Base-by-base conservation (phyloP, 35 echinoderm and acorn worm genomes). In the Eucidaris tribuloides region DNA sequence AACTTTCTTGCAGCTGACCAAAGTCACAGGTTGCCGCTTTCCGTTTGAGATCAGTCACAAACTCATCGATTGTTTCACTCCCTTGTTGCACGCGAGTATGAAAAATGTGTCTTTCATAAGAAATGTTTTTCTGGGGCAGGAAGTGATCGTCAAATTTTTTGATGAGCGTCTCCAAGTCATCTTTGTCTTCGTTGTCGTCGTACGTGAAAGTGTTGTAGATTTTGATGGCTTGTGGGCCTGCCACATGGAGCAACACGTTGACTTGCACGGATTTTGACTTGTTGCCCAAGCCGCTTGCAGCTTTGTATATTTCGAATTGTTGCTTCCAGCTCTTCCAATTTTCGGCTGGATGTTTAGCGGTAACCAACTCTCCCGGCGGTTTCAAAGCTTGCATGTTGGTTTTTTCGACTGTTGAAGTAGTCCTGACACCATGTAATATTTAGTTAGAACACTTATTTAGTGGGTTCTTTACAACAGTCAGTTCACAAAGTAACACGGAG, bases 21-120 rank as follows among this genome's bases (percentile, higher is more conserved):
- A 78, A 85, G 25, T 85, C 65, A 27, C 83, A 85, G 9, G 65
- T 77, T 35, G 45, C 43, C 7, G 83, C 83, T 46, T 85, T 85
- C 33, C 15, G 14, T 28, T 78, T 78, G 9, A 78, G 39, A 43
- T 78, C 72, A 15, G 72, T 78, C 31, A 78, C 14, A 28, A 78
- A 78, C 9, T 43, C 30, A 43, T 78, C 72, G 15, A 78, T 7
- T 43, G 72, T 78, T 78, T 78, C 72, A 11, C 42, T 34, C 6
- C 15, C 28, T 44, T 15, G 14, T 78, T 78, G 72, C 14, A 78
- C 39, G 9, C 30, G 41, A 15, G 31, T 78, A 45, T 78, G 14
- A 45, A 78, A 78, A 15, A 78, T 45, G 42, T 78, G 72, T 78
- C 72, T 40, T 78, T 78, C 72, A 37, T 43, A 78, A 11, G 72